A percentile compares a stretch with the other conserved stretches of the same genome.
These are phyloP conservation scores for Ormyrus labotus DNA, from an alignment of 2,888 invertebrate species.

Conservation along the genomic window DNA sequence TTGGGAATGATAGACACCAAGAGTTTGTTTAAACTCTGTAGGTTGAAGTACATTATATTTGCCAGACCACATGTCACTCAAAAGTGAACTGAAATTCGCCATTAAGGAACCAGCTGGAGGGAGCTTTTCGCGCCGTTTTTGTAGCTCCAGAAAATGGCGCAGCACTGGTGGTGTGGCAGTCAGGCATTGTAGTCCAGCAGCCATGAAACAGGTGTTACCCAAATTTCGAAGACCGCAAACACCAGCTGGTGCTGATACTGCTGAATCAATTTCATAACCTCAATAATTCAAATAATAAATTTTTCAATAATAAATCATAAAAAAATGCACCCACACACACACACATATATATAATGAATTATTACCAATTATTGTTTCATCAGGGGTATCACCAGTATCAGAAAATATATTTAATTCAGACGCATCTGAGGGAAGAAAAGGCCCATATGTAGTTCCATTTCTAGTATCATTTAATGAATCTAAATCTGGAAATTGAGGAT, in stretches of 20 bases:
- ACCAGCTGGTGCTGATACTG: conserved; percentile 73
- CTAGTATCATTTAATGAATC: conserved; percentile 65
- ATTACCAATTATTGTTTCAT: conserved; percentile 71
- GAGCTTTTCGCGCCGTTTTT: conserved; percentile 68
- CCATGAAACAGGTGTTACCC: conserved; percentile 80
- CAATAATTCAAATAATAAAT: neutral
- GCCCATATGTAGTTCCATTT: conserved; percentile 69
- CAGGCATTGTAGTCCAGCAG: conserved; percentile 79
- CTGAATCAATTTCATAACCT: conserved; percentile 47
- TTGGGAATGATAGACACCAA: conserved; percentile 79
- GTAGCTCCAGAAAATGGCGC: conserved; percentile 76
- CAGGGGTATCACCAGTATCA: conserved; percentile 71
- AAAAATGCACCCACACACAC: neutral
- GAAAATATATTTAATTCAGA: conserved; percentile 70
- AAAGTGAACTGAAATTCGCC: conserved; percentile 77
- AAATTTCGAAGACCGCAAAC: conserved; percentile 79
- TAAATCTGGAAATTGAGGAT: conserved; percentile 41
- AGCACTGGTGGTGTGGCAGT: conserved; percentile 78
- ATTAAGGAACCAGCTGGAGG: conserved; percentile 75
- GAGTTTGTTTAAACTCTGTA: conserved; percentile 78
- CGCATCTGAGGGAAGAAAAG: conserved; percentile 70
- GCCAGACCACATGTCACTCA: conserved; percentile 80
- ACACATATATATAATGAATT: conserved; percentile 4
- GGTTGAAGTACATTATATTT: conserved; percentile 78
- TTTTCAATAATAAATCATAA: neutral